These are phyloP conservation scores for Entomobrya multifasciata DNA, from an alignment of 2,888 invertebrate species.

Conservation along the genomic window DNA sequence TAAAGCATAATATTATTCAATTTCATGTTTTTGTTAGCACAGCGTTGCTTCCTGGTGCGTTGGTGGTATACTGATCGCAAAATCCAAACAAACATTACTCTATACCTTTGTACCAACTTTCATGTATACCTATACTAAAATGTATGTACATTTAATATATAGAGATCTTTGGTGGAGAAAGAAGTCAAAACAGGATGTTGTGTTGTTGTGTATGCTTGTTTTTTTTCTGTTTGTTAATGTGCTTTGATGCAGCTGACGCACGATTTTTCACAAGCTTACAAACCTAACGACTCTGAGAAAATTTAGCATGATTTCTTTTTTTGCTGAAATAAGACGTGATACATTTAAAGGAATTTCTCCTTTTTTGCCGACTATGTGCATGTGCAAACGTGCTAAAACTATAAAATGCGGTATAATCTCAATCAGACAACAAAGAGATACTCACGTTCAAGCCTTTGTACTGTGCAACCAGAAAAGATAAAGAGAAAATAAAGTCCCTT, in stretches of 20 bases:
- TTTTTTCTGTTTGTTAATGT: constrained; percentile 41
- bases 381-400: constrained; percentile 58
- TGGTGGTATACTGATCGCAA: constrained; percentile 1
- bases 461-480: not conserved
- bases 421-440: not conserved
- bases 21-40: constrained; percentile 24
- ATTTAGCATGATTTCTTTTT: constrained; percentile 58
- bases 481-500: not conserved
- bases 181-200: constrained; percentile 35
- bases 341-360: constrained; percentile 58
- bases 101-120: not conserved
- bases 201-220: constrained; percentile 27
- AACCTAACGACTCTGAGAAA: constrained; percentile 70
- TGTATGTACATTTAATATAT: not conserved
- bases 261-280: constrained; percentile 68
- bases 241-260: constrained; percentile 66
- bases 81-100: not conserved
- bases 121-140: not conserved
- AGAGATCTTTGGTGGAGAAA: not conserved
- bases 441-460: not conserved
- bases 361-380: constrained; percentile 59
- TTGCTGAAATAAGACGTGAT: constrained; percentile 69
- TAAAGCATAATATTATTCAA: constrained; percentile 39
- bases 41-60: not conserved
- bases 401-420: constrained; percentile 57